Evolutionary conservation across 2,797 vertebrate genomes (phyloP), one percentile per base, ranked within the genome.

Genomic region (Parotocinclus haroldoi): DNA sequence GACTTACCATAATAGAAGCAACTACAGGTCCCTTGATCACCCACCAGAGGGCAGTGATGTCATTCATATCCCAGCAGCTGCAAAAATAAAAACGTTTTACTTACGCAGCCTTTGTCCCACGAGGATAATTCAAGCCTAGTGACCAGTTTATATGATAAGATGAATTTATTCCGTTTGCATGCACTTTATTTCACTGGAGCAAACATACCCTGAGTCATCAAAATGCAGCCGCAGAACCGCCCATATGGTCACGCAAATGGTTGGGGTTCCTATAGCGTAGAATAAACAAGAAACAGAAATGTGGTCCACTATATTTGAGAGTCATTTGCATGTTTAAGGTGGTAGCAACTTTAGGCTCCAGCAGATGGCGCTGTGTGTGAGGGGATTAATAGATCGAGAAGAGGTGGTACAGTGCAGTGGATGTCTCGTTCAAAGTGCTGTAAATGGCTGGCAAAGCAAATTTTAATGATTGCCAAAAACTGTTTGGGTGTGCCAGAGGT

Each of bases 31-130:
- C 96, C 76, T 99, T 99, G 80, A 98, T 98, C 72, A 99, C 95
- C 96, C 96, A 99, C 96, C 96, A 99, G 89, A 99, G 90, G 85
- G 95, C 95, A 50, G 95, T 96, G 84, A 93, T 92, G 78, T 94
- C 93, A 78, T 98, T 98, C 74, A 94, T 97, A 74, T 99, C 96
- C 96, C 96, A 99, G 84, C 96, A 99, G 73, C 96, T 99, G 78
- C 37, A 77, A 65, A 7, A 56, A 48, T 51, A 39, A 19, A 11
- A 39, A 13, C n/a, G n/a, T n/a, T 11, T 19, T 58, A 46, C 46
- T 55, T 13, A 61, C 9, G 16, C 27, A 27, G 2, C 44, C 12
- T 19, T 36, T 46, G 19, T 38, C 37, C 10, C 40, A 62, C 39
- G 42, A 37, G 8, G 1, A 11, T 14, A 9, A 39, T 18, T 9